A percentile compares a stretch with the other conserved stretches of the same genome.
phyloP scores from a whole-genome alignment of 1,140 invertebrate genomes.

The Ridgeia piscesae region DNA sequence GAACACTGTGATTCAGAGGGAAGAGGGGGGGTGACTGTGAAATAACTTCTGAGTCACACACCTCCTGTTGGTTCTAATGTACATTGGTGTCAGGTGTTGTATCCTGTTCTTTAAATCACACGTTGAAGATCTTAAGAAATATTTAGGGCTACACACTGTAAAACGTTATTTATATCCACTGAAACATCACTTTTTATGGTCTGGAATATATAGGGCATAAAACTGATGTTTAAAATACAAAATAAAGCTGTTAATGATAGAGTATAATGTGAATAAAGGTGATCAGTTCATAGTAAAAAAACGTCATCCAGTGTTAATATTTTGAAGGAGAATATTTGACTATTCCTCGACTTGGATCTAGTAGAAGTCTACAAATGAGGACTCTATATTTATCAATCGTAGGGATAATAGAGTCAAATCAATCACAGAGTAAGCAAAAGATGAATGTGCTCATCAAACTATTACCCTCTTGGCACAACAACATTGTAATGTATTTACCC shows the following conservation, averaged over 20 bases:
- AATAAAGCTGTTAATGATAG: no score
- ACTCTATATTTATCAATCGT: background rate
- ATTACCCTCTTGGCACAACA: background rate
- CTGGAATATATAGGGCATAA: no score
- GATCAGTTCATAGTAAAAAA: no score
- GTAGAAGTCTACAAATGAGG: background rate
- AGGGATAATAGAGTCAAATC: no score
- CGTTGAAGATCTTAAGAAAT: background rate
- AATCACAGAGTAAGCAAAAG: background rate
- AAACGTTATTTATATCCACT: no score
- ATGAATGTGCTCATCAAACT: background rate
- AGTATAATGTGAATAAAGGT: no score
- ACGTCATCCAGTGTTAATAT: no score
- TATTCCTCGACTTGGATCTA: no score
- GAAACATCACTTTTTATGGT: no score
- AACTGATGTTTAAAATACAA: no score
- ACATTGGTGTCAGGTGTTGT: background rate
- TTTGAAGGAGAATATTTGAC: no score
- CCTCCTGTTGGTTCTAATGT: background rate
- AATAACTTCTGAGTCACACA: background rate
- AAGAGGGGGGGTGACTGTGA: background rate
- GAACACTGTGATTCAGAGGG: background rate
- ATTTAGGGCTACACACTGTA: background rate
- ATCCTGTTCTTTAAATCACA: background rate
- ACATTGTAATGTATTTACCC: background rate